Base-by-base conservation (phyloP, 1,140 invertebrate species). In the Drosophila pachea region DNA sequence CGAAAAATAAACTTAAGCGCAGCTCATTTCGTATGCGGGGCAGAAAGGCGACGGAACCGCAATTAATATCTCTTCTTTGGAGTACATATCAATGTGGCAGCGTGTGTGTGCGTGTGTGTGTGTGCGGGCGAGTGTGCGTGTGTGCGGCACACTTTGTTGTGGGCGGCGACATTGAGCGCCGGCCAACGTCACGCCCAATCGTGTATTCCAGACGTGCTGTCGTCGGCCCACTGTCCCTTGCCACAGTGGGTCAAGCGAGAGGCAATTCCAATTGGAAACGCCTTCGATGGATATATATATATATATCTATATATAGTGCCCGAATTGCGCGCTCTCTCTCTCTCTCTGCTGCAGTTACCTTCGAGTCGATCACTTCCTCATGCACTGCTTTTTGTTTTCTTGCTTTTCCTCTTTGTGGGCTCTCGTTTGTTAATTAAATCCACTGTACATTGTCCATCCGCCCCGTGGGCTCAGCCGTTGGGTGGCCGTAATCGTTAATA, bases 401-500 rank as follows among this genome's bases (percentile, higher is more conserved):
- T 12, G n/a, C 12, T 22, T 16, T 8, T 14, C n/a, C 22, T 43
- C 5, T 14, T n/a, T n/a, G n/a, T 2, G 4, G 16, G 12, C 42
- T 45, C 0, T 45, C 16, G 14, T 7, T 7, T 45, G n/a, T 45
- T 29, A 47, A 47, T 32, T 32, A 5, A n/a, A 14, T 16, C 49
- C 49, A 52, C 31, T 35, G 49, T 52, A 12, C 32, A 54, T 71
- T 53, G 66, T 66, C 63, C 66, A 66, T 73, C 58, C 48, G 48
- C 12, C 31, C 31, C 6, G 49, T 35, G 33, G 54, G 54, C 48
- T 42, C 36, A 29, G 32, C 22, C 35, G 59, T 45, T 68, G 35
- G 38, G 54, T 48, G 68, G 76, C 73, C 62, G 76, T 74, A 88
- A 86, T 86, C 82, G 81, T 88, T 86, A 88, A 88, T 88, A 88